A percentile compares a stretch with the other conserved stretches of the same genome.
These are phyloP conservation scores for Drepana falcataria DNA, from an alignment of 2,888 invertebrate genomes.

Conservation along the genomic window DNA sequence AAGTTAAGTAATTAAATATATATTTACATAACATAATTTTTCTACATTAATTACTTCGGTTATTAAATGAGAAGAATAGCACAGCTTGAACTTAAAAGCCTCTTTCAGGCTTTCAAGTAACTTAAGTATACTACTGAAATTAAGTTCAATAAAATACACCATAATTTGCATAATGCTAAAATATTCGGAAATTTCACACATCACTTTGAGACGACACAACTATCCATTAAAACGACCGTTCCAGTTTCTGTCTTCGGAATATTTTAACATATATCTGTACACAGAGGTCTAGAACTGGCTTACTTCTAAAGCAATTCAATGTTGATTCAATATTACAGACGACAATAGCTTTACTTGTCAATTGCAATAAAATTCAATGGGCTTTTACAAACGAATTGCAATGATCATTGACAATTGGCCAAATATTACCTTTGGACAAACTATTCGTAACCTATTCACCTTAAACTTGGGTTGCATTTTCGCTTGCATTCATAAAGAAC, in stretches of 20 bases:
- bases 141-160: too few relatives aligned
- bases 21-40: too few relatives aligned
- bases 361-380: background rate
- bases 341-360: background rate
- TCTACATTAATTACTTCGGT: too few relatives aligned
- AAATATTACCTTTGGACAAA: background rate
- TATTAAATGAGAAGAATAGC: too few relatives aligned
- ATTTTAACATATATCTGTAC: background rate
- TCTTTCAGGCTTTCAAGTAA: too few relatives aligned
- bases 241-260: background rate
- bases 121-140: too few relatives aligned
- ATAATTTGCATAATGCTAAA: too few relatives aligned
- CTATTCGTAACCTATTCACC: slow-evolving; percentile 1
- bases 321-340: background rate
- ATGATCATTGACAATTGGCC: background rate
- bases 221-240: too few relatives aligned
- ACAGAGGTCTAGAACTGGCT: background rate
- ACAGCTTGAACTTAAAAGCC: too few relatives aligned
- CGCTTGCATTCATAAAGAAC: slow-evolving; percentile 88
- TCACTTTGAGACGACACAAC: too few relatives aligned
- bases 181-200: too few relatives aligned
- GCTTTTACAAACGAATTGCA: background rate
- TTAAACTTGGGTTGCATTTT: slow-evolving; percentile 92
- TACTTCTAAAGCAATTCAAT: background rate
- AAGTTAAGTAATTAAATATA: too few relatives aligned